Evolutionary conservation across 1,140 invertebrate genomes (phyloP).

Genomic region (Aphelinus certus): DNA sequence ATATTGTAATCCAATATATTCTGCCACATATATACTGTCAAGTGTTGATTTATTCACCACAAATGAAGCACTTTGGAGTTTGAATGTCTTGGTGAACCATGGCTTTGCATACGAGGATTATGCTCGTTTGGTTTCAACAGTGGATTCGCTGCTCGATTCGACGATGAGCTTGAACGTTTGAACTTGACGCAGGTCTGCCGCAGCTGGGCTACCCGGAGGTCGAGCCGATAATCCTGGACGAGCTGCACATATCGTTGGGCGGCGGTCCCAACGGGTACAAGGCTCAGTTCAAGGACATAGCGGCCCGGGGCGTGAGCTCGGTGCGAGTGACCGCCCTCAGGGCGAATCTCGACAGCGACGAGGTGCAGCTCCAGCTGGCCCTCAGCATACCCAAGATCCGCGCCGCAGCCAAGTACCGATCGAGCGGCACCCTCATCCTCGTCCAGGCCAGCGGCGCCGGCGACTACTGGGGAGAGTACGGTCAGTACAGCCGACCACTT

Average conservation of each 20-base stretch:
- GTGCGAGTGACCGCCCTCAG: slow-evolving; percentile 79
- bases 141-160: no score
- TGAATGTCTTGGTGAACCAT: no score
- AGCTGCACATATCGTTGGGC: slow-evolving; percentile 80
- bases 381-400: slow-evolving; percentile 80
- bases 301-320: slow-evolving; percentile 81
- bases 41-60: no score
- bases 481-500: slow-evolving; percentile 56
- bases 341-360: slow-evolving; percentile 66
- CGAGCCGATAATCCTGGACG: slow-evolving; percentile 81
- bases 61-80: no score
- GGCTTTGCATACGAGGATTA: no score
- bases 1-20: no score
- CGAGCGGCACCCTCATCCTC: slow-evolving; percentile 79
- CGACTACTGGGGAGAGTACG: slow-evolving; percentile 88
- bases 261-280: slow-evolving; percentile 80
- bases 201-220: slow-evolving; percentile 66
- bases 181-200: slow-evolving; percentile 52
- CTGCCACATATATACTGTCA: no score
- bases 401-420: slow-evolving; percentile 78
- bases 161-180: neutral
- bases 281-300: slow-evolving; percentile 79
- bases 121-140: no score
- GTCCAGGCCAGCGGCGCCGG: slow-evolving; percentile 82
- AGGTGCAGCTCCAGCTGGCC: slow-evolving; percentile 80